Evolutionary conservation across 53 echinoderm and acorn worm genomes (phyloP), one percentile per base, ranked within the genome.

Genomic region (Arbacia lixula): DNA sequence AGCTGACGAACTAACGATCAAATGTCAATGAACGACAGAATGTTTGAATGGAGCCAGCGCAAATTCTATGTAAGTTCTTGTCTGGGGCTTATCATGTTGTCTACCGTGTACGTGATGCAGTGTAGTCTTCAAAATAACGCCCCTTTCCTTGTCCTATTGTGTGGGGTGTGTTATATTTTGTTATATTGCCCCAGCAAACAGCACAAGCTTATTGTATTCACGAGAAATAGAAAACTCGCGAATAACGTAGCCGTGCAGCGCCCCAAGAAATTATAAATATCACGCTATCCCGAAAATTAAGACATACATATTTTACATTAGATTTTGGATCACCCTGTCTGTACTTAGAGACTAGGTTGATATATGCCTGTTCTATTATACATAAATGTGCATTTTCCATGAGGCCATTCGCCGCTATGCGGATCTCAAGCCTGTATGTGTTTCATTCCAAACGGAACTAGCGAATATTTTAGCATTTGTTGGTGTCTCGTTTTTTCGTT

Each of bases 331-430:
- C 26, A 42, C 2, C 25, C 27, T 16, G 69, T 69, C 22, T 43
- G 69, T 14, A 2, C 9, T 43, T 1, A 16, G 17, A 69, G 69
- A 14, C 69, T 69, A 69, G 6, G 40, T 12, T 69, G 40, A 27
- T 36, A 38, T 69, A 69, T 69, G 69, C 69, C 25, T 69, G 34
- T 43, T 69, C 69, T 69, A 69, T 69, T 69, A 69, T 69, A 25
- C 69, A 69, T 69, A 42, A 69, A 69, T 69, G 69, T 69, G 69
- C 27, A 69, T 69, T 69, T 69, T 69, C 69, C 43, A 43, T 43
- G 43, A 39, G 43, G 42, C 42, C 40, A 69, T 69, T 26, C 69
- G 69, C 41, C 22, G 21, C 41, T 69, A 12, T 36, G 42, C 40
- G 40, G 69, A 28, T 69, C 43, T 42, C 28, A 69, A 41, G 14